Base-by-base conservation (phyloP, 2,888 invertebrate genomes). In the Lithosia quadra region DNA sequence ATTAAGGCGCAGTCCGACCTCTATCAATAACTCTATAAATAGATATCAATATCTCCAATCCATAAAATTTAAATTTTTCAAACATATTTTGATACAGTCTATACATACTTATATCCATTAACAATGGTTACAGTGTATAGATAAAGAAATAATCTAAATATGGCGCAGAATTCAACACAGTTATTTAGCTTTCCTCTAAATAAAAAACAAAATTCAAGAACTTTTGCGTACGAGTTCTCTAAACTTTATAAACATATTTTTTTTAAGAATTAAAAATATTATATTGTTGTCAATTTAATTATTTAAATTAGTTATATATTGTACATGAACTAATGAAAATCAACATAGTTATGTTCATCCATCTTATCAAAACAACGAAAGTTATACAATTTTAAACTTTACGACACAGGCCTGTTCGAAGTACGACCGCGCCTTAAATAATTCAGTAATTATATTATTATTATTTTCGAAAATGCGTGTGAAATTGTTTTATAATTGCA, bases 401-500 rank as follows among this genome's bases (percentile, higher is more conserved):
- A n/a, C 7, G 18, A 49, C 49, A 18, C 49, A 2, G 7, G 9
- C 9, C 5, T 34, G 34, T 34, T 18, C 43, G 18, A 43, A 43
- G 43, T 43, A 43, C 43, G 7, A 43, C 43, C 43, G 18, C 49
- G 18, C 49, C n/a, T 49, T n/a, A 49, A 49, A 49, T 49, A 49
- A n/a, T n/a, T 15, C 8, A 49, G 49, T 49, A 49, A 49, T 49
- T 49, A 49, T n/a, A 63, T 68, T 36, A 63, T 68, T 36, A 63
- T 69, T n/a, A 39, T 53, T 63, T 64, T 53, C 13, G 24, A 63
- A 61, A 65, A 63, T 33, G 56, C 64, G 76, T 75, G 73, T 78
- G 69, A 80, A 80, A 81, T 81, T 72, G 74, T 76, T 74, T 79
- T 76, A 60, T 67, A 77, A 77, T 73, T 70, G 72, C 63, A 28